These are phyloP conservation scores for Mastacembelus armatus DNA, from an alignment of 2,797 vertebrate species.

Conservation along the genomic window DNA sequence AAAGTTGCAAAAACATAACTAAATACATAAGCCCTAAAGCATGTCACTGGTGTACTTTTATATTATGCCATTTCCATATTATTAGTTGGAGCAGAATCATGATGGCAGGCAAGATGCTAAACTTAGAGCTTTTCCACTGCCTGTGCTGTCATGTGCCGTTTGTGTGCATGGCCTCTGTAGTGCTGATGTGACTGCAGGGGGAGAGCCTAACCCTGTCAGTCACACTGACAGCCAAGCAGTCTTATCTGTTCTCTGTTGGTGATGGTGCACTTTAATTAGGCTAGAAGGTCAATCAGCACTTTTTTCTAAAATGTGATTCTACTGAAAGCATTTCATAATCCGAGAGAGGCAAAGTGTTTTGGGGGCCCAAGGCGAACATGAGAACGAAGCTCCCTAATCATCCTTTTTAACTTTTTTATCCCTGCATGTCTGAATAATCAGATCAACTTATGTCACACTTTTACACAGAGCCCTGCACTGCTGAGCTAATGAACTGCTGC, in stretches of 20 bases:
- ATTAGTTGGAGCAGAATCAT: constrained; percentile 66
- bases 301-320: constrained; percentile 62
- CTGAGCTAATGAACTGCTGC: constrained; percentile 41
- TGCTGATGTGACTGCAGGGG: constrained; percentile 75
- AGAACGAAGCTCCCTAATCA: constrained; percentile 1
- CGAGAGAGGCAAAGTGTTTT: constrained; percentile 36
- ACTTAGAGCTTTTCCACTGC: constrained; percentile 58
- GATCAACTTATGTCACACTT: constrained; percentile 29
- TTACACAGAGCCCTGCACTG: constrained; percentile 23
- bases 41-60: constrained; percentile 62
- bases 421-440: constrained; percentile 45
- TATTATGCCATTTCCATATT: constrained; percentile 71
- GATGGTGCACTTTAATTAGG: constrained; percentile 76
- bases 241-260: constrained; percentile 72
- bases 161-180: constrained; percentile 67
- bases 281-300: constrained; percentile 77
- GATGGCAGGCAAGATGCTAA: constrained; percentile 58
- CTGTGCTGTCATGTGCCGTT: constrained; percentile 60
- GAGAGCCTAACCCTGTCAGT: constrained; percentile 77
- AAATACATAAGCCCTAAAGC: constrained; percentile 78
- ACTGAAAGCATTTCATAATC: constrained; percentile 68
- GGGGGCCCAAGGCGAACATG: constrained; percentile 31
- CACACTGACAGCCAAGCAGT: constrained; percentile 77
- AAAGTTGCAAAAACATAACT: constrained; percentile 79
- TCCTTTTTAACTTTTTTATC: constrained; percentile 21